These are phyloP conservation scores for Ariolimax columbianus DNA, from an alignment of 2,888 invertebrate genomes.

Conservation along the genomic window DNA sequence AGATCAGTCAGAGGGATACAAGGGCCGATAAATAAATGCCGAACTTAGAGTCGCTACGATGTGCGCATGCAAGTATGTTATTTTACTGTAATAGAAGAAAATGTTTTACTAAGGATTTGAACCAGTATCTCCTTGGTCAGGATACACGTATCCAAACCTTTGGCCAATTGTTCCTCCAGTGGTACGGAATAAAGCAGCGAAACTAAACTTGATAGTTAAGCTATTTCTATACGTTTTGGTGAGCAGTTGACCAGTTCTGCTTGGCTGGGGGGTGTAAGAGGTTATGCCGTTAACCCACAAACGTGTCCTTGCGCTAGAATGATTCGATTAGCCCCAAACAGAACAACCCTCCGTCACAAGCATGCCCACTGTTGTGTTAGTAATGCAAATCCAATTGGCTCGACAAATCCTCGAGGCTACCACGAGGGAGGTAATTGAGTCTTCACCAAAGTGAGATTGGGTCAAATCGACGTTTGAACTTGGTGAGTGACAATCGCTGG, in stretches of 20 bases:
- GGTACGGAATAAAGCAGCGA: too few relatives aligned
- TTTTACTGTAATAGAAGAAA: too few relatives aligned
- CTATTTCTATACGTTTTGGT: neutral
- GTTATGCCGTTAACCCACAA: neutral
- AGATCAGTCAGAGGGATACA: too few relatives aligned
- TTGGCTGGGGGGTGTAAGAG: neutral
- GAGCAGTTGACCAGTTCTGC: neutral
- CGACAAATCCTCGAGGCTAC: slow-evolving; percentile 32
- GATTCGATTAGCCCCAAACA: slow-evolving; percentile 32
- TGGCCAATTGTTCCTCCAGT: too few relatives aligned
- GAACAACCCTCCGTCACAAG: neutral
- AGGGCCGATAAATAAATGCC: too few relatives aligned
- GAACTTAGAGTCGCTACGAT: too few relatives aligned
- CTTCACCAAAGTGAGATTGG: slow-evolving; percentile 17
- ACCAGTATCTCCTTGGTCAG: too few relatives aligned
- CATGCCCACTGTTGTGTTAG: slow-evolving; percentile 35
- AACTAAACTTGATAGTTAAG: too few relatives aligned
- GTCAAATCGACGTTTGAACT: slow-evolving; percentile 46
- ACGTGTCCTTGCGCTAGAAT: slow-evolving; percentile 7
- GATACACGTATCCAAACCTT: too few relatives aligned
- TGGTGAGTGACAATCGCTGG: slow-evolving; percentile 7
- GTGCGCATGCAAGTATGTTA: too few relatives aligned
- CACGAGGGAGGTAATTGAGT: slow-evolving; percentile 8
- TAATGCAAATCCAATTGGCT: slow-evolving; percentile 50
- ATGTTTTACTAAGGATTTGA: too few relatives aligned